A percentile compares a stretch with the other conserved stretches of the same genome.
Evolutionary conservation across 2,888 invertebrate genomes (phyloP).

Genomic region (Piscicola geometra): DNA sequence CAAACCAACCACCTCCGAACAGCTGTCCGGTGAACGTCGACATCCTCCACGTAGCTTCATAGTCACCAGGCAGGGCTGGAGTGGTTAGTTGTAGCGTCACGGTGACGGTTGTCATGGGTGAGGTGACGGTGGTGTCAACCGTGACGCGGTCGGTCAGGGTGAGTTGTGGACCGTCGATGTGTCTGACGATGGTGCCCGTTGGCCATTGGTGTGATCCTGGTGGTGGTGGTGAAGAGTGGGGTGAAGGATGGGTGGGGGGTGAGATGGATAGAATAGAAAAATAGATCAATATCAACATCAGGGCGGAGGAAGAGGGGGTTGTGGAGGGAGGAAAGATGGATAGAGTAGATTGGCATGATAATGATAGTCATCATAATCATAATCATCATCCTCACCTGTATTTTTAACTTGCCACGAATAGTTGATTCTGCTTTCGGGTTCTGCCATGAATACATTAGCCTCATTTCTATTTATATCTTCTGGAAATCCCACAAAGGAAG

Average conservation of each 20-base stretch:
- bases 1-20: conserved; percentile 75
- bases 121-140: conserved; percentile 68
- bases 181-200: conserved; percentile 67
- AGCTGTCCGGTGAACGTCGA: conserved; percentile 78
- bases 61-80: conserved; percentile 70
- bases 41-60: conserved; percentile 83
- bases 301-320: too few species aligned
- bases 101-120: conserved; percentile 73
- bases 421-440: conserved; percentile 16
- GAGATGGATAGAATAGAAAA: too few species aligned
- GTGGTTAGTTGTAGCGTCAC: conserved; percentile 75
- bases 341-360: too few species aligned
- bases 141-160: conserved; percentile 61
- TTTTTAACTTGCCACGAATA: conserved; percentile 30
- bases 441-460: neutral
- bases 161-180: conserved; percentile 67
- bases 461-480: conserved; percentile 10
- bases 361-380: too few species aligned
- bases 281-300: too few species aligned
- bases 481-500: neutral
- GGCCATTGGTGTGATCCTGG: conserved; percentile 75
- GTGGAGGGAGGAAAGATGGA: too few species aligned
- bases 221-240: neutral
- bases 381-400: conserved; percentile 14
- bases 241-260: neutral